Evolutionary conservation across 1,140 invertebrate species (phyloP), one percentile per base, ranked within the genome.

Genomic region (Bombus confusus): DNA sequence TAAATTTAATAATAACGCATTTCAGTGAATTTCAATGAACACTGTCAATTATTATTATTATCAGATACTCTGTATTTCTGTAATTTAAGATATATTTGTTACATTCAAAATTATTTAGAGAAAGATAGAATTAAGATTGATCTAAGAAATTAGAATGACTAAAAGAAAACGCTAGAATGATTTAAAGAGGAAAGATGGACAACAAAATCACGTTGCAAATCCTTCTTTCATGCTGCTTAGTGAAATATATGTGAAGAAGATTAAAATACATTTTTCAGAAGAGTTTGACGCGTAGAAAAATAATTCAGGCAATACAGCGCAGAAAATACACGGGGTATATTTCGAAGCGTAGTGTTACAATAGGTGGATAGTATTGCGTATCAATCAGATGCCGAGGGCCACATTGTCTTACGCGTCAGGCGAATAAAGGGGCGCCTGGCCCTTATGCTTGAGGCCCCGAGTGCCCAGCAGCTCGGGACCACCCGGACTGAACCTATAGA

Each of bases 301-400:
- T 43, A 31, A 31, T 34, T 59, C 31, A 1, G 25, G 5, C 6
- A 18, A 68, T 18, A 25, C 31, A 25, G 25, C 73, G 5, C 12
- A 57, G 41, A 78, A 59, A 78, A 85, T 85, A 81, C 92, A 91
- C 93, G 34, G 79, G 86, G 87, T 92, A 91, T 89, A 85, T 91
- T 80, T 78, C 76, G n/a, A 77, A 80, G 83, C 72, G 86, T 72
- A 75, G 88, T 85, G 83, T 86, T 88, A 86, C 89, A 91, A 93
- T 94, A 93, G 91, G 87, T 84, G 85, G 90, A 92, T 93, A 92
- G 90, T 94, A 93, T 94, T 92, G 91, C 92, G 90, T 94, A 95
- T 95, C 93, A 94, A 95, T 95, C 94, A 94, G 87, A 90, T 86
- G 90, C 86, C 84, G 86, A 88, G 87, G 86, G 87, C 80, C 86